phyloP scores from a whole-genome alignment of 2,888 invertebrate genomes.

The Antheraea assamensis region DNA sequence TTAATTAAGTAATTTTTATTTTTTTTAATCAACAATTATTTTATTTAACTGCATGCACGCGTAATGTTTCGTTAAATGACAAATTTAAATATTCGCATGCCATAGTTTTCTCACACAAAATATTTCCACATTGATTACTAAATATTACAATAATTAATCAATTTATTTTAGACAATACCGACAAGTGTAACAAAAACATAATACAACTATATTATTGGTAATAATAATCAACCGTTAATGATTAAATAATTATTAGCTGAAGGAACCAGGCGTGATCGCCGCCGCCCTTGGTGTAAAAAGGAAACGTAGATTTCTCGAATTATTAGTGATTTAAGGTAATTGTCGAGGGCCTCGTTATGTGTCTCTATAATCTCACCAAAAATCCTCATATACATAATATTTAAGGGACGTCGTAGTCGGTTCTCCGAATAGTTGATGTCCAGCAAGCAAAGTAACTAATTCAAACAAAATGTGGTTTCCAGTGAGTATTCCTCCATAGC shows the following conservation, averaged over 20 bases:
- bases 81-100: neutral
- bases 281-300: constrained; percentile 48
- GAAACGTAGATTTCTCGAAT: constrained; percentile 53
- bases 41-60: neutral
- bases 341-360: constrained; percentile 37
- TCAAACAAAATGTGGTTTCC: constrained; percentile 57
- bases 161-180: neutral
- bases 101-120: neutral
- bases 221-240: constrained; percentile 34
- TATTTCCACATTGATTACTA: neutral
- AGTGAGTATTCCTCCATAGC: constrained; percentile 41
- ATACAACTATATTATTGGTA: constrained; percentile 10
- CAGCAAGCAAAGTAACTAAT: constrained; percentile 49
- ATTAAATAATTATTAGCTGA: constrained; percentile 36
- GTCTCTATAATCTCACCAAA: constrained; percentile 43
- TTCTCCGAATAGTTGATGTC: constrained; percentile 50
- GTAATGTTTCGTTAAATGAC: neutral
- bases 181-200: neutral
- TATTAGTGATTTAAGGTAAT: constrained; percentile 37
- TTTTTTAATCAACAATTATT: neutral
- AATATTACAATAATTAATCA: neutral
- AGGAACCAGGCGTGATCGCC: constrained; percentile 42
- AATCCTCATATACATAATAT: constrained; percentile 43
- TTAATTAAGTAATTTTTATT: neutral
- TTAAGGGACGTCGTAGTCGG: constrained; percentile 37